Conservation (phyloP, 2,113 vertebrate genomes). For the Sprattus sprattus region DNA sequence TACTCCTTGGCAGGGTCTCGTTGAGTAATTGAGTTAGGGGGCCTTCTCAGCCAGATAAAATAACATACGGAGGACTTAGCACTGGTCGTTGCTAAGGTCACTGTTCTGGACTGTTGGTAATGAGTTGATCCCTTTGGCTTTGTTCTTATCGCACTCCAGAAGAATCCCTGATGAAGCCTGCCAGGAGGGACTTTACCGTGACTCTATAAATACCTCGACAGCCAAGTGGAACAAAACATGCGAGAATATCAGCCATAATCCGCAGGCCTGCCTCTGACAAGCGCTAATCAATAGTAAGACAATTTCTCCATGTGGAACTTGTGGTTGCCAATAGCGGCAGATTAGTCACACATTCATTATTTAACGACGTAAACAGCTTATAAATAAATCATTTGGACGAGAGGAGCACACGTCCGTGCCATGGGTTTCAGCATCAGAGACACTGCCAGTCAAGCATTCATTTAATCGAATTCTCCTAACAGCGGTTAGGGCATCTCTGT, state of each 20-base stretch:
- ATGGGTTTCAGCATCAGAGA: not conserved
- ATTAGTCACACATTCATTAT: slow-evolving; percentile 42
- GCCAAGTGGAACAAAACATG: slow-evolving; percentile 14
- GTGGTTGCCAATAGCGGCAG: slow-evolving; percentile 31
- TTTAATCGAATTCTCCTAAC: not conserved
- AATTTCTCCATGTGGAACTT: slow-evolving; percentile 25
- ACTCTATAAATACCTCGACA: not conserved
- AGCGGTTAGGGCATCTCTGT: not conserved
- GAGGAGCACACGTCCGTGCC: not conserved
- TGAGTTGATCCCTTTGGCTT: slow-evolving; percentile 35
- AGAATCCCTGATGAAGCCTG: slow-evolving; percentile 19
- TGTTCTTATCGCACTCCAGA: slow-evolving; percentile 24
- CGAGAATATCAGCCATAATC: slow-evolving; percentile 35
- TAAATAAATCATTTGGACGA: not conserved
- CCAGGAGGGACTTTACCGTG: slow-evolving; percentile 9
- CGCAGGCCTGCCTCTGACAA: slow-evolving; percentile 27
- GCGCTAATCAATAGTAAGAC: slow-evolving; percentile 41
- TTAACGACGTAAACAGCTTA: slow-evolving; percentile 22
- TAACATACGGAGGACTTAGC: slow-evolving; percentile 4
- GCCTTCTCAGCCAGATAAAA: slow-evolving; percentile 10
- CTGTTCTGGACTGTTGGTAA: slow-evolving; percentile 13
- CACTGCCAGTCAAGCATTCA: slow-evolving; percentile 11
- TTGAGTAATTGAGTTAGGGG: slow-evolving; percentile 38
- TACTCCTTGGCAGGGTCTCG: slow-evolving; percentile 18
- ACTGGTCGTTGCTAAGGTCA: slow-evolving; percentile 7